Conservation (phyloP, 2,888 invertebrate genomes). For the Mimachlamys varia region DNA sequence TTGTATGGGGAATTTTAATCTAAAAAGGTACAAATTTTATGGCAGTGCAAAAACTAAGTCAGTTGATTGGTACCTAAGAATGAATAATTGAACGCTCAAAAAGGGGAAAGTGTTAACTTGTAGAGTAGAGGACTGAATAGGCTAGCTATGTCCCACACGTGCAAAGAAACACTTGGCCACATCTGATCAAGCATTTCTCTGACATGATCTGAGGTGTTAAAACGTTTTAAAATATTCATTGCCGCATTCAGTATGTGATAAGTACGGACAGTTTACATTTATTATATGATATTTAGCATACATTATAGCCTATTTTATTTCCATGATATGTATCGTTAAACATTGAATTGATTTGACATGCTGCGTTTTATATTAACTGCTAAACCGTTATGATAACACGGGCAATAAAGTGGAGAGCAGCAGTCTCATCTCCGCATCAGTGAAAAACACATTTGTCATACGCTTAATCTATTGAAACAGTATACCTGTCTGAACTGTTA, state of each 20-base stretch:
- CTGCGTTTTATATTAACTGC: not conserved
- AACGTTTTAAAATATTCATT: not conserved
- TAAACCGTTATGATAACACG: not conserved
- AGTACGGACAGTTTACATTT: not conserved
- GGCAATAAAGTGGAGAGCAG: not conserved
- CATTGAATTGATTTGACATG: slow-evolving; percentile 1
- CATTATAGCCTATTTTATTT: not conserved
- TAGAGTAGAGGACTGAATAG: too few relatives aligned
- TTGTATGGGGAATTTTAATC: not conserved
- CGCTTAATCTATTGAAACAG: not conserved
- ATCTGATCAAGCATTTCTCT: not conserved
- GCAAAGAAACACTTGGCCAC: not conserved
- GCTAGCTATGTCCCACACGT: not conserved
- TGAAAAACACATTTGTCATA: not conserved
- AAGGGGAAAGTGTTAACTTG: too few relatives aligned
- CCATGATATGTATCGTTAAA: not conserved
- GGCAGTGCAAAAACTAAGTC: not conserved
- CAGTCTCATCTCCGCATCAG: not conserved
- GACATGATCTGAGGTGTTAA: not conserved
- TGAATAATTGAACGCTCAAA: too few relatives aligned
- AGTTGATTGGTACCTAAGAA: not conserved
- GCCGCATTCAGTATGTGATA: not conserved
- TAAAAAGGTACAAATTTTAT: not conserved
- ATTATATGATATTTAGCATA: not conserved
- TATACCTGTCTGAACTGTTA: not conserved